Conservation (phyloP, 2,113 vertebrate genomes). For the Tonatia bakeri region DNA sequence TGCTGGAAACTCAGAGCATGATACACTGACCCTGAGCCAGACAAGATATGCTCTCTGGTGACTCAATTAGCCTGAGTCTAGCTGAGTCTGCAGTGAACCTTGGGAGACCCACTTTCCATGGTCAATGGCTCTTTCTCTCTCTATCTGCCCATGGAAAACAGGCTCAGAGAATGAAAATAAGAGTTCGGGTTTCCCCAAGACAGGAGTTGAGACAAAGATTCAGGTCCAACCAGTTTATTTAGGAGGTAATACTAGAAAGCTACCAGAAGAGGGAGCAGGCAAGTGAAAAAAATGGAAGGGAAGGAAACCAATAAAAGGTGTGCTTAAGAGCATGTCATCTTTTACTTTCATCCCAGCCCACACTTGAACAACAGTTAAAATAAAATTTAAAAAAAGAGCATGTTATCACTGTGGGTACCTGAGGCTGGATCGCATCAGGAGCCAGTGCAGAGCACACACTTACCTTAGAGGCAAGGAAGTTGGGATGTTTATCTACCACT, state of each 20-base stretch:
- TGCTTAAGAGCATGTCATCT: neutral
- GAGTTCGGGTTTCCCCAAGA: neutral
- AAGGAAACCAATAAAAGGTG: neutral
- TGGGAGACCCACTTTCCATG: neutral
- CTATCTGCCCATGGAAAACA: neutral
- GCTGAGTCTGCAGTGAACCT: neutral
- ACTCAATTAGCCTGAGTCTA: constrained; percentile 29
- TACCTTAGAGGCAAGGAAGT: neutral
- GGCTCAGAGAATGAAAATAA: neutral
- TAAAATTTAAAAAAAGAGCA: neutral
- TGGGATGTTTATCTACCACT: neutral
- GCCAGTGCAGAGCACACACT: neutral
- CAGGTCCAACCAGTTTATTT: neutral
- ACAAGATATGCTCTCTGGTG: constrained; percentile 34
- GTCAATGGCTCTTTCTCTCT: neutral
- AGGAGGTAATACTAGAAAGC: neutral
- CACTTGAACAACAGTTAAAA: no score
- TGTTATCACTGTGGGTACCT: neutral
- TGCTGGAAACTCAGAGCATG: neutral
- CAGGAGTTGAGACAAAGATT: neutral
- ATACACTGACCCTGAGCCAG: neutral
- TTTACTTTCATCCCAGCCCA: no score
- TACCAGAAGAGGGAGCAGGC: neutral
- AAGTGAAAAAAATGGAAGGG: neutral
- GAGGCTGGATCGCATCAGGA: neutral